Base-by-base conservation (phyloP, 2,113 vertebrate species). In the Myodes glareolus region DNA sequence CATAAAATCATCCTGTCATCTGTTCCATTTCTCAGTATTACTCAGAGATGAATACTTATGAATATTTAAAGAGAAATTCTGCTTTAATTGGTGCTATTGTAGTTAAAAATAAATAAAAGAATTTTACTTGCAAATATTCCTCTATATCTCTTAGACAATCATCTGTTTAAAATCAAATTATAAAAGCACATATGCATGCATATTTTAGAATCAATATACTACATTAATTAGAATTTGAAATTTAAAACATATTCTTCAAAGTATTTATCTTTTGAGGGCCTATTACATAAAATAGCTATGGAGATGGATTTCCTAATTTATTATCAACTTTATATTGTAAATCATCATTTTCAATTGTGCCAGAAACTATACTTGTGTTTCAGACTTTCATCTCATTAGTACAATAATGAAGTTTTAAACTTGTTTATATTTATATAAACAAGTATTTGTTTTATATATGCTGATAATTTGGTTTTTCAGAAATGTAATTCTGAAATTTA, bases 91-190 rank as follows among this genome's bases (percentile, higher is more conserved):
- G 52, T 52, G 75, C 8, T 90, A 80, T 94, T 97, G 31, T 84
- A 96, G 72, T 94, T 94, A 86, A 88, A 96, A 97, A 86, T 89
- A 93, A 95, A 95, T 84, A 91, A 94, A 92, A 86, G 4, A 58
- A 96, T 94, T 96, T 95, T 11, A 95, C 93, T 95, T 96, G 92
- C 68, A 97, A 97, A 97, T 95, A 84, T 81, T 86, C 21, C 14
- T 95, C 58, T 94, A 92, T 92, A 82, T 91, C 33, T 87, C 94
- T 95, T 80, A 73, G 19, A 96, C 23, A 97, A 96, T 75, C 61
- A 86, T 90, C 61, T 85, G 87, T 94, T 92, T 39, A 86, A 95
- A 93, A 91, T 33, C 6, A 95, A 97, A 80, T 29, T 8, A 68
- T 89, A 68, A 88, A 93, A 95, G 16, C 17, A 84, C 58, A 96